Conservation (phyloP, 2,888 invertebrate genomes). For the Anoncus sp. region DNA sequence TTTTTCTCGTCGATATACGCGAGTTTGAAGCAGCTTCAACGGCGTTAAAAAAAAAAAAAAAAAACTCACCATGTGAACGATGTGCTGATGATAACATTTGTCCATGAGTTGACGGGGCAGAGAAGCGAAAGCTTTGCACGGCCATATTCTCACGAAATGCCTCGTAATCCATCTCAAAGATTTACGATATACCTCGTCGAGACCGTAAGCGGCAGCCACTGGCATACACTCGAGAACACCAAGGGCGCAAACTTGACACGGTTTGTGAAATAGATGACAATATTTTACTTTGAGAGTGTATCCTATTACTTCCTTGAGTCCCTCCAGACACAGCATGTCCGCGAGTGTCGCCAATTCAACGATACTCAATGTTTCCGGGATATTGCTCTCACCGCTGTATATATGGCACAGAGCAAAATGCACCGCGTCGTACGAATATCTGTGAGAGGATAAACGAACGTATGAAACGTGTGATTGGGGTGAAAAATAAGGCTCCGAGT, state of each 20-base stretch:
- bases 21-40: too few species aligned
- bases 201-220: constrained; percentile 92
- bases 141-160: constrained; percentile 95
- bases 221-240: constrained; percentile 95
- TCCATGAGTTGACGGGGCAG: constrained; percentile 92
- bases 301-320: constrained; percentile 95
- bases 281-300: constrained; percentile 94
- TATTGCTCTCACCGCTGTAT: constrained; percentile 95
- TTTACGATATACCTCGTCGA: constrained; percentile 94
- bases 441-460: too few species aligned
- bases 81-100: constrained; percentile 93
- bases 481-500: too few species aligned
- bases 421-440: constrained; percentile 93
- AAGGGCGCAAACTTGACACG: constrained; percentile 94
- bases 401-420: constrained; percentile 97
- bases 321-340: constrained; percentile 95
- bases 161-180: constrained; percentile 95
- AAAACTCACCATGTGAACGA: constrained; percentile 88
- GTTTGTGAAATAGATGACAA: constrained; percentile 98
- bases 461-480: too few species aligned
- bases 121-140: constrained; percentile 94
- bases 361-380: constrained; percentile 94
- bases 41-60: background rate
- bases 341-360: constrained; percentile 95
- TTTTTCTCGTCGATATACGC: background rate